Evolutionary conservation across 2,113 vertebrate species (phyloP), one percentile per base, ranked within the genome.

Genomic region (Mirounga angustirostris): DNA sequence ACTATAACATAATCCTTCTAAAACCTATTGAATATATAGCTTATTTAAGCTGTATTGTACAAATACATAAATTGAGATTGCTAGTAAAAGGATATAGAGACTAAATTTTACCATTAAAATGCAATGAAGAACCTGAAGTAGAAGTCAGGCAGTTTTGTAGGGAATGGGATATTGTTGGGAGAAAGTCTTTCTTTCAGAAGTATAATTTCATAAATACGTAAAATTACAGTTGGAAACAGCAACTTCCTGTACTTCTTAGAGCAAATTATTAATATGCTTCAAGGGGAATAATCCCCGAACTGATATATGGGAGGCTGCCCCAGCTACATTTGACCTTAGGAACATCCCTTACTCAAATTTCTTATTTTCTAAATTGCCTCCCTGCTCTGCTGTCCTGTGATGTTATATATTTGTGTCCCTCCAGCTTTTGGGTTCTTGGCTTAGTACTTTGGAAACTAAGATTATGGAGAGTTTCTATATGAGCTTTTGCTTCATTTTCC

Each of bases 401-500:
- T 65, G 30, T 67, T 96, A 2, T 71, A 2, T 78, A 54, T 88
- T 59, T 96, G 74, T 82, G 46, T 28, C 46, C 40, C 11, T 93
- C 85, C 58, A 71, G 73, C n/a, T 92, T 76, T 95, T 97, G 88
- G 83, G 36, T 67, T 88, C 19, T 93, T 95, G 22, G 46, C 50
- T 83, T 93, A 40, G 22, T 83, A 33, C 69, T 93, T 95, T 93
- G 93, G 80, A 65, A 95, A 67, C 52, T 71, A 71, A 65, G 50
- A 58, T 82, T 50, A 78, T 63, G 73, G 36, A 67, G 1, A 26
- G 8, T 84, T 93, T 92, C 11, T 59, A 19, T 52, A 4, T 94
- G 50, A 96, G 19, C n/a, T 59, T 92, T 97, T 95, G 54, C 33
- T 85, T 97, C 54, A 54, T 84, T 93, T 43, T 95, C 56, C 28